Percentiles rank a stretch among this genome's conserved stretches.
Evolutionary conservation across 2,113 vertebrate species (phyloP).

Genomic region (Laticauda laticaudata): DNA sequence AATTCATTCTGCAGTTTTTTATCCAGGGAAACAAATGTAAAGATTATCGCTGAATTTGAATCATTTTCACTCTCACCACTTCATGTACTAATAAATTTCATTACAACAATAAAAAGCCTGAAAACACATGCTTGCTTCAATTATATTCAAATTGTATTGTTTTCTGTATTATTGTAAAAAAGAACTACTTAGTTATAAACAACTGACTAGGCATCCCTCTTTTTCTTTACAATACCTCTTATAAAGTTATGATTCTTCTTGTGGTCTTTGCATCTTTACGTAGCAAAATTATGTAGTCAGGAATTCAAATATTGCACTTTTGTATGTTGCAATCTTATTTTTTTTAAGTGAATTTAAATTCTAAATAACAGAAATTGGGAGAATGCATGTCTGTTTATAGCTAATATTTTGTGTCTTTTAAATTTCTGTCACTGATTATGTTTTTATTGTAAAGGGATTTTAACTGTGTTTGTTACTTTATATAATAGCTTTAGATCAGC

Average conservation of each 20-base stretch:
- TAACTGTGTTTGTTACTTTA: constrained; percentile 17
- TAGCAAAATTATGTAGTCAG: neutral
- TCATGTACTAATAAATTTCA: neutral
- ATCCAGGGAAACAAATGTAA: neutral
- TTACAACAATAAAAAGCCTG: neutral
- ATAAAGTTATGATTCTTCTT: neutral
- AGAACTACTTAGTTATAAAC: neutral
- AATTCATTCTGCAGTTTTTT: neutral
- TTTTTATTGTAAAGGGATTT: constrained; percentile 27
- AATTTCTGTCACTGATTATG: constrained; percentile 9
- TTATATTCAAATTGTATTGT: neutral
- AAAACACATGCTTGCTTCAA: neutral
- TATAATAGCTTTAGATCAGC: neutral
- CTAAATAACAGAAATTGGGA: neutral
- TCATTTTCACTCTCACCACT: neutral
- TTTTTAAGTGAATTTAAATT: neutral
- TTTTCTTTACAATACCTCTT: neutral
- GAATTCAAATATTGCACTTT: neutral
- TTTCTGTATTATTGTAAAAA: neutral
- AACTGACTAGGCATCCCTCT: neutral
- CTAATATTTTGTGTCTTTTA: neutral
- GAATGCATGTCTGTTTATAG: constrained; percentile 14
- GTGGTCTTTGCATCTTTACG: neutral
- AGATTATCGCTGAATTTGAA: neutral
- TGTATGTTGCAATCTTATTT: neutral